phyloP scores from a whole-genome alignment of 2,797 vertebrate species.

The Hemitrygon akajei region DNA sequence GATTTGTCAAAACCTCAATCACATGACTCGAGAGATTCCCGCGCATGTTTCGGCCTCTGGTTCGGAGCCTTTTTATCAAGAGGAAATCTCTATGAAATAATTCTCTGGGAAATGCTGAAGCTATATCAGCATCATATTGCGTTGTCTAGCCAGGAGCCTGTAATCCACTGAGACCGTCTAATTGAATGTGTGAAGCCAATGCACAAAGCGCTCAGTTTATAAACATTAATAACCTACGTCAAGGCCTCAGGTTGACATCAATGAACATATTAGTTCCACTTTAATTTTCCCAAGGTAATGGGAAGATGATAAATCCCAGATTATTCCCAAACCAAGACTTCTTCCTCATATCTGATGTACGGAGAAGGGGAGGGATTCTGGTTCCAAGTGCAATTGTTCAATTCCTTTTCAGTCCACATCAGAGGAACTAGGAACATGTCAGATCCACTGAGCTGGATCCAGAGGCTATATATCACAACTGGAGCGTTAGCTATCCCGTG shows the following conservation, averaged over 20 bases:
- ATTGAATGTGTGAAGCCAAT: background rate
- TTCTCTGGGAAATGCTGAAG: background rate
- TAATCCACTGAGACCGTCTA: background rate
- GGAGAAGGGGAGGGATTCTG: background rate
- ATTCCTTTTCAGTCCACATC: background rate
- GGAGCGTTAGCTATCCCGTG: background rate
- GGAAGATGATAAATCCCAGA: background rate
- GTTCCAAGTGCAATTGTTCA: background rate
- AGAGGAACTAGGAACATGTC: background rate
- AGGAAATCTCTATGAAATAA: background rate
- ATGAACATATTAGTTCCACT: background rate
- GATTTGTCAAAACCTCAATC: background rate
- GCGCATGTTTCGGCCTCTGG: background rate
- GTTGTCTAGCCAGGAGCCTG: background rate
- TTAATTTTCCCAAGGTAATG: background rate
- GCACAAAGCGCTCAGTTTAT: background rate
- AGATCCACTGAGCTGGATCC: background rate
- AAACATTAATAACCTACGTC: background rate
- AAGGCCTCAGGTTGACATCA: background rate
- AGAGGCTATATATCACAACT: background rate
- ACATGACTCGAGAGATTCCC: background rate
- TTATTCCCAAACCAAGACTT: background rate
- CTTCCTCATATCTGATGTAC: background rate
- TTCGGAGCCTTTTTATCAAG: background rate
- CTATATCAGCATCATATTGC: background rate